phyloP scores from a whole-genome alignment of 2,888 invertebrate species.

The Tupiocoris notatus region DNA sequence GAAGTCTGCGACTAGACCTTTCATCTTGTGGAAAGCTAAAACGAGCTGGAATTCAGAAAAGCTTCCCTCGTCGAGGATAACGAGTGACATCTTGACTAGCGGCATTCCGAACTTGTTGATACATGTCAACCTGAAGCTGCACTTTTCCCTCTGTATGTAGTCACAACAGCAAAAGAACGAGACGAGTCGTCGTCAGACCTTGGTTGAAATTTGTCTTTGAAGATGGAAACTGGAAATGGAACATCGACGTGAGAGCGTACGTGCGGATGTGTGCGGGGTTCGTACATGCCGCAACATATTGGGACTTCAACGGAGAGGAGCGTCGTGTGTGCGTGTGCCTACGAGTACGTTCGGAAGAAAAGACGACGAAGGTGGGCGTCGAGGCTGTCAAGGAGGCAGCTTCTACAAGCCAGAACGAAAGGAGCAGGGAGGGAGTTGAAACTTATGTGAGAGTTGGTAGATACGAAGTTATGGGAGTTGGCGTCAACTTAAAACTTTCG shows the following conservation, averaged over 20 bases:
- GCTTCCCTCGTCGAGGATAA: background rate
- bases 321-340: background rate
- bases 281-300: background rate
- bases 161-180: background rate
- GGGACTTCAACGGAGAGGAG: background rate
- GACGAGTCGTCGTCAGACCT: background rate
- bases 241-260: background rate
- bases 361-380: background rate
- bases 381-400: background rate
- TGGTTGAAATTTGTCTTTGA: background rate
- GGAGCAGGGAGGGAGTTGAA: background rate
- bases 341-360: background rate
- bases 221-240: background rate
- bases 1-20: too few species aligned
- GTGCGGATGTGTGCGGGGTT: background rate
- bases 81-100: background rate
- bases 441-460: constrained; percentile 34
- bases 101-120: background rate
- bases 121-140: background rate
- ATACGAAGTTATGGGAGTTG: constrained; percentile 38
- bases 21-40: too few species aligned
- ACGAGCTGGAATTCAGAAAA: background rate
- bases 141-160: background rate
- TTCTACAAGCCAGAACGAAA: background rate
- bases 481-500: constrained; percentile 32